These are phyloP conservation scores for Otolemur garnettii DNA, from an alignment of 2,113 vertebrate species.

Conservation along the genomic window DNA sequence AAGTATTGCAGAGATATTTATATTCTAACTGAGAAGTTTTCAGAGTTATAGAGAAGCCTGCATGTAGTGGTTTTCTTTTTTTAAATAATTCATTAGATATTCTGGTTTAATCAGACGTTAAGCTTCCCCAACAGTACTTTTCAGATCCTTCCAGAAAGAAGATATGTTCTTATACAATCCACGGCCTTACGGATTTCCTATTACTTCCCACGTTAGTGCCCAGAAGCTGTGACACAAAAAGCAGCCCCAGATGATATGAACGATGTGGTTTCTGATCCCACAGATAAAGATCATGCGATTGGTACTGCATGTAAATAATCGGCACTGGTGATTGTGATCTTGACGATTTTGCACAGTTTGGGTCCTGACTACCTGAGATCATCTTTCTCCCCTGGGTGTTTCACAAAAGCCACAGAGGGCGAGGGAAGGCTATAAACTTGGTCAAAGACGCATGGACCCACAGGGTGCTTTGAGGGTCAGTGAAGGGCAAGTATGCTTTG, in stretches of 20 bases:
- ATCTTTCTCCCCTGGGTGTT: conserved; percentile 63
- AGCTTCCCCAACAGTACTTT: conserved; percentile 22
- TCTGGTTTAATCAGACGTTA: conserved; percentile 60
- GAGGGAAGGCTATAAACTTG: conserved; percentile 71
- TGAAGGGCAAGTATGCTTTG: conserved; percentile 78
- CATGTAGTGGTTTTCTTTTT: conserved; percentile 57
- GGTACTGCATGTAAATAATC: conserved; percentile 64
- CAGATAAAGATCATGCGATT: conserved; percentile 56
- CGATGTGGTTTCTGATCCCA: conserved; percentile 14
- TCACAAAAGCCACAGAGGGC: conserved; percentile 55
- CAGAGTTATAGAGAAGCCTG: conserved; percentile 1
- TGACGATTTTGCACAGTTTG: conserved; percentile 66
- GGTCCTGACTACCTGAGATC: conserved; percentile 74
- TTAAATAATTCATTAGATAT: conserved; percentile 59
- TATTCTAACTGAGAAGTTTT: conserved; percentile 57
- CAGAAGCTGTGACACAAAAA: not conserved
- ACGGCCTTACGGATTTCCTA: not conserved
- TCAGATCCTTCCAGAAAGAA: conserved; percentile 59
- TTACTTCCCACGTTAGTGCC: conserved; percentile 63
- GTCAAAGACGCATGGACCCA: conserved; percentile 68
- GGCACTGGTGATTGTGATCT: conserved; percentile 52
- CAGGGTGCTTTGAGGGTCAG: conserved; percentile 76
- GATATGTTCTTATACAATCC: not conserved
- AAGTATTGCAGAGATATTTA: not conserved
- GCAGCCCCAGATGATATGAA: conserved; percentile 7